Base-by-base conservation (phyloP, 2,113 vertebrate species). In the Bubo scandiacus region DNA sequence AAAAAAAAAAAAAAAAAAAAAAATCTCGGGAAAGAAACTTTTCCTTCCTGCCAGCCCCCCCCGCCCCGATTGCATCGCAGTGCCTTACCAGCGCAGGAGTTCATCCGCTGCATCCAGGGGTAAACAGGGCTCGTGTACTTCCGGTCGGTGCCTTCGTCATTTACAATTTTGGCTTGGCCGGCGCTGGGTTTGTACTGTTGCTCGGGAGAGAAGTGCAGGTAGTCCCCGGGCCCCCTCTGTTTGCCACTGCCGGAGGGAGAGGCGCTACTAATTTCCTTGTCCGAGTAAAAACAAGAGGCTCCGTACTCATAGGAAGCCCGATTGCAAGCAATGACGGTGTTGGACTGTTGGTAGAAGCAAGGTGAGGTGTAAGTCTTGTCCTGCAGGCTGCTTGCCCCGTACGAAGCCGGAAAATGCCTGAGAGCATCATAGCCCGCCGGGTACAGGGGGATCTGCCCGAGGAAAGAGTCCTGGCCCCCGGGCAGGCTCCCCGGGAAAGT, bases 91-190 rank as follows among this genome's bases (percentile, higher is more conserved):
- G 98, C 95, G 45, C 98, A 98, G 80, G 98, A 98, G 97, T 98
- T 98, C 97, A 98, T 98, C 97, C 98, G 97, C 97, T 98, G 98
- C 98, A 98, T 98, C 98, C 98, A 98, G 90, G 98, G 98, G 93
- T 98, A 98, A 96, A 98, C 98, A 47, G 98, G 98, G 20, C 97
- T 98, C 82, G 97, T 97, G 98, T 98, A 98, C 98, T 98, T 98
- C 98, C 98, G 98, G 98, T 98, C 98, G 96, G 89, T 96, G 97
- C 96, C 97, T 97, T 98, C 98, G 58, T 98, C 98, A 94, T 97
- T 97, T 86, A 98, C 97, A 92, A 96, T 97, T 98, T 99, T 98
- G 98, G 97, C 96, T 92, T 98, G 98, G 78, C 94, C 96, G 91
- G 96, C 87, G 97, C 95, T 97, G 92, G 98, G 83, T 97, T 98